Conservation (phyloP, 2,113 vertebrate species). For the Jaculus jaculus region DNA sequence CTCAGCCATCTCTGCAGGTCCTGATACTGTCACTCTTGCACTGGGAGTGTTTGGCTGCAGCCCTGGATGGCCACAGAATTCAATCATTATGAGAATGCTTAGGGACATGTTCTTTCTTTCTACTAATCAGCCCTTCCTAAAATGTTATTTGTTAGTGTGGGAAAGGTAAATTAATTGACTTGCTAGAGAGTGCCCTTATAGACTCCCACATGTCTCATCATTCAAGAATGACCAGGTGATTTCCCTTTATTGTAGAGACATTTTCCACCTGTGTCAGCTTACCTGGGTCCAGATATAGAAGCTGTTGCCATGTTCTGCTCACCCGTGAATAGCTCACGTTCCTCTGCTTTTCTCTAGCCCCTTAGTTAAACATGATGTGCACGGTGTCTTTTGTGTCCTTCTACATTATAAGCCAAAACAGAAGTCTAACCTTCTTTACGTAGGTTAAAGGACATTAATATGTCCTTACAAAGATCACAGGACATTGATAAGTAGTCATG, state of each 20-base stretch:
- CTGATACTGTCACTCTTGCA: neutral
- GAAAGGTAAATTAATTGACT: neutral
- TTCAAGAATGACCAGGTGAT: neutral
- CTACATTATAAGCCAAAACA: neutral
- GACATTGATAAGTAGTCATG: constrained; percentile 5
- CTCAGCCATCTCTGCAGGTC: neutral
- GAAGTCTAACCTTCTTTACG: constrained; percentile 1
- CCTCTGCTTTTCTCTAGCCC: neutral
- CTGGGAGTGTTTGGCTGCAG: neutral
- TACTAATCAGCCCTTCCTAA: neutral
- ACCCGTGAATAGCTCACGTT: neutral
- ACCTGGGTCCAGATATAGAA: neutral
- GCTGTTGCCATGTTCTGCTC: neutral
- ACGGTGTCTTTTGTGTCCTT: neutral
- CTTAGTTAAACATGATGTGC: neutral
- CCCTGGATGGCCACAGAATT: neutral
- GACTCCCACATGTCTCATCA: neutral
- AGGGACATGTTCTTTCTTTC: neutral
- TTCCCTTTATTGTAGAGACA: neutral
- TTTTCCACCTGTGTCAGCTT: neutral
- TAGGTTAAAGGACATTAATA: neutral
- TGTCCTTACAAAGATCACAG: neutral
- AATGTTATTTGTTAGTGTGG: neutral
- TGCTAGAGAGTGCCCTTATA: neutral
- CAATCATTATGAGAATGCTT: neutral